Conservation (phyloP, 2,888 invertebrate species). For the Xestia xanthographa region DNA sequence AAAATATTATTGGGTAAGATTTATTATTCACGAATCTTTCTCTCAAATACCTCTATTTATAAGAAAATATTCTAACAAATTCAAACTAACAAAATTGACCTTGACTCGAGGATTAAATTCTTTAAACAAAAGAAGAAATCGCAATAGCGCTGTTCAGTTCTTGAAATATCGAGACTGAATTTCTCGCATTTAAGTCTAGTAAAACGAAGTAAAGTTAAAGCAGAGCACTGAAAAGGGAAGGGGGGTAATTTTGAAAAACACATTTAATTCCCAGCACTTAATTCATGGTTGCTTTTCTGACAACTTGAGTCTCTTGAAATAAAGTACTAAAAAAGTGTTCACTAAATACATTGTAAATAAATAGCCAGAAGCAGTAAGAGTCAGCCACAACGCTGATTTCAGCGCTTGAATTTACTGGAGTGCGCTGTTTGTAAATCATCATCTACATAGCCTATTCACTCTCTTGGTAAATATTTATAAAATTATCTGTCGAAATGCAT, state of each 20-base stretch:
- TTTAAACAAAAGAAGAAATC: constrained; percentile 16
- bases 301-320: not conserved
- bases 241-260: not conserved
- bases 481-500: not conserved
- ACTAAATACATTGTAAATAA: not conserved
- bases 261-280: not conserved
- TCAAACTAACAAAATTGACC: constrained; percentile 16
- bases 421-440: too few relatives aligned
- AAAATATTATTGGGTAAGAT: not conserved
- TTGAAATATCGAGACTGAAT: constrained; percentile 25
- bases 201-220: not conserved
- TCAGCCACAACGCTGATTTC: not conserved
- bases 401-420: not conserved
- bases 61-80: constrained; percentile 8
- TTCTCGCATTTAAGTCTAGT: constrained; percentile 7
- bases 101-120: not conserved
- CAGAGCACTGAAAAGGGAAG: not conserved
- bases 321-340: not conserved
- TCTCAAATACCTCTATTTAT: not conserved
- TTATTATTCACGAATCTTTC: not conserved
- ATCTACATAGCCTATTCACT: too few relatives aligned
- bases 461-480: too few relatives aligned
- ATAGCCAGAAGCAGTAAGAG: not conserved
- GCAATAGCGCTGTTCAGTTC: constrained; percentile 9
- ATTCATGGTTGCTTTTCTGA: not conserved